Base-by-base conservation (phyloP, 2,797 vertebrate genomes). In the Arnoldichthys spilopterus region DNA sequence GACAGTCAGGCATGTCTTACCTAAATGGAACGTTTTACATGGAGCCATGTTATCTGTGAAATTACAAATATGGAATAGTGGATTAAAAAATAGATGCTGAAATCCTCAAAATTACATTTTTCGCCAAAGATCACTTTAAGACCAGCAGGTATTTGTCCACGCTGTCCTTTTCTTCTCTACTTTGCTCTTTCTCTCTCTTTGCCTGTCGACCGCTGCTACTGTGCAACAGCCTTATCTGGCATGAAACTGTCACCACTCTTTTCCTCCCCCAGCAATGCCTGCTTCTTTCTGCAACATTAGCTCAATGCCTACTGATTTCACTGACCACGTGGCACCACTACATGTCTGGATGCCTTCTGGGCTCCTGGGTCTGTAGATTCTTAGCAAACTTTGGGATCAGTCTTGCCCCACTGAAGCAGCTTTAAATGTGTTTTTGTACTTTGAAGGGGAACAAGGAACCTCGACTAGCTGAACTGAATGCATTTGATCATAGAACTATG, bases 91-190 rank as follows among this genome's bases (percentile, higher is more conserved):
- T 22, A 22, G 13, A 37, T 0, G 15, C 15, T 72, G 83, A 64
- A 81, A 74, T 56, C 26, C 7, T 53, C 1, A 28, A 28, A 58
- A 58, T 5, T 1, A 16, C 0, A 15, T 6, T 59, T 59, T 59
- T 59, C 12, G 26, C 56, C 56, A 6, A 30, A 59, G 28, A 30
- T 30, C 26, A 16, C 56, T 59, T 58, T 58, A 58, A 81, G 83
- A 80, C 85, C 72, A 72, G 63, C 28, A 43, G 77, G 87, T 74
- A 51, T 78, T n/a, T 8, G 24, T 18, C 77, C 56, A 37, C 6
- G 16, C 11, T 18, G 16, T 53, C 62, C 24, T 54, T 56, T 58
- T 13, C 45, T 74, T 56, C 51, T 75, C 58, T 68, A 74, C 53
- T 72, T 73, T 79, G 49, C 58, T 62, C 76, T 22, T 16, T 43